Evolutionary conservation across 2,888 invertebrate species (phyloP).

Genomic region (Drosophila paracracens): DNA sequence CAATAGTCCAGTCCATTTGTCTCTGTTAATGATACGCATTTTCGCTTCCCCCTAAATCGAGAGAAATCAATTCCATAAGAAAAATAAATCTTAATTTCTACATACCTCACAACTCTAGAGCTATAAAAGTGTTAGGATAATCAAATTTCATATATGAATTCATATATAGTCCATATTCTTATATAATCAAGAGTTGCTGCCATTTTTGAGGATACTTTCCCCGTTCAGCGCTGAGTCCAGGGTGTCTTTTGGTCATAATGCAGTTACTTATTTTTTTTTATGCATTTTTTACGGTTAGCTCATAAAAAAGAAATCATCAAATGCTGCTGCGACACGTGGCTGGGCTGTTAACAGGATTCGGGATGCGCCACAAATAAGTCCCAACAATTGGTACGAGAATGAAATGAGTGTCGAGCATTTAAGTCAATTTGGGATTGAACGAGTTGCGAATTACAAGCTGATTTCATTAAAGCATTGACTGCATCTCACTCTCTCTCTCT

Average conservation of each 20-base stretch:
- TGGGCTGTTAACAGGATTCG: slow-evolving; percentile 29
- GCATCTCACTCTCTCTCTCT: not conserved
- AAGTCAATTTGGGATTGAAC: slow-evolving; percentile 45
- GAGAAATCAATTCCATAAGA: not conserved
- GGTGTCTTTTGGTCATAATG: not conserved
- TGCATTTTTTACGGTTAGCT: slow-evolving; percentile 4
- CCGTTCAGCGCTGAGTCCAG: not conserved
- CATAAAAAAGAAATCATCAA: slow-evolving; percentile 48
- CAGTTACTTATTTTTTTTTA: not conserved
- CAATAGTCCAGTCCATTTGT: not conserved
- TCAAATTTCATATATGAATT: not conserved
- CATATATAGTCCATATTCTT: not conserved
- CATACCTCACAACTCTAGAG: not conserved
- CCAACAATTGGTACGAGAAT: slow-evolving; percentile 27
- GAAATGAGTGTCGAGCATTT: slow-evolving; percentile 18
- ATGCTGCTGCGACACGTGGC: slow-evolving; percentile 46
- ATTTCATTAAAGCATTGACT: slow-evolving; percentile 29
- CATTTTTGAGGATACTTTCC: not conserved
- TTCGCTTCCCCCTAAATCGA: not conserved
- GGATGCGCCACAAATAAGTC: slow-evolving; percentile 5
- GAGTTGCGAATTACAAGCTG: slow-evolving; percentile 56
- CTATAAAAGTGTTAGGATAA: too few relatives aligned
- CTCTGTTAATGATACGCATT: not conserved
- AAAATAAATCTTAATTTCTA: not conserved
- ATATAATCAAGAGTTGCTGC: not conserved